A percentile compares a stretch with the other conserved stretches of the same genome.
These are phyloP conservation scores for Acrocyrtus sp. DNA, from an alignment of 2,888 invertebrate genomes.

Conservation along the genomic window DNA sequence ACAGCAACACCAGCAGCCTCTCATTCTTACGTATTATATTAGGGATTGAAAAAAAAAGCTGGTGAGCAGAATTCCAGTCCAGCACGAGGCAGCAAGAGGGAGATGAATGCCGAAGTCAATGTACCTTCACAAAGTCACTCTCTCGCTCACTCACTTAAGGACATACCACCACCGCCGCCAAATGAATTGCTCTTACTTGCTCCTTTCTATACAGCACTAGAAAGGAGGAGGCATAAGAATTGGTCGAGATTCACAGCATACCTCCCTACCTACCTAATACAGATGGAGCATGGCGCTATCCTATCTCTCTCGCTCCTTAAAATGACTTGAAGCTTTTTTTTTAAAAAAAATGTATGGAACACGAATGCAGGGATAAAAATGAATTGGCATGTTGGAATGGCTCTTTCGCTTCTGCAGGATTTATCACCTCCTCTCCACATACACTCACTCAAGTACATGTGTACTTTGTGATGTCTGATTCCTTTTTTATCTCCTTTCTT, in stretches of 20 bases:
- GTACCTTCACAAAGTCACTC: constrained; percentile 60
- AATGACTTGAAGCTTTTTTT: neutral
- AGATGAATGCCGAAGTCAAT: constrained; percentile 61
- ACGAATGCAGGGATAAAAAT: neutral
- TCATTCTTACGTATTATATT: too few species aligned
- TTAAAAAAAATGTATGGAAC: neutral
- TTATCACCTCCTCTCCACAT: constrained; percentile 1
- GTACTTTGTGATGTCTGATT: constrained; percentile 1
- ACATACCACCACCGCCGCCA: constrained; percentile 25
- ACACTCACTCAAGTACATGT: too few species aligned
- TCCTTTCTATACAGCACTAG: too few species aligned
- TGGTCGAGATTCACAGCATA: neutral
- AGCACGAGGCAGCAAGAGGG: constrained; percentile 60
- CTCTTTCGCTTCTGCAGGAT: too few species aligned
- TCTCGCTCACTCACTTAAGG: constrained; percentile 37
- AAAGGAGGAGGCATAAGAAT: too few species aligned
- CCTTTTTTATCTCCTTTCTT: neutral
- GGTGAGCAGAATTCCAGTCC: constrained; percentile 61
- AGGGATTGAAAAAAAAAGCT: too few species aligned
- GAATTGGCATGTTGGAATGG: constrained; percentile 39
- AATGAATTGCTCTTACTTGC: constrained; percentile 41
- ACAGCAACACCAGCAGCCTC: too few species aligned
- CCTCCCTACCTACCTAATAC: too few species aligned
- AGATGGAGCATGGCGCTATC: too few species aligned
- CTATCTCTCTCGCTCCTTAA: constrained; percentile 5